Conservation (phyloP, 2,888 invertebrate species). For the Lymantria dispar region DNA sequence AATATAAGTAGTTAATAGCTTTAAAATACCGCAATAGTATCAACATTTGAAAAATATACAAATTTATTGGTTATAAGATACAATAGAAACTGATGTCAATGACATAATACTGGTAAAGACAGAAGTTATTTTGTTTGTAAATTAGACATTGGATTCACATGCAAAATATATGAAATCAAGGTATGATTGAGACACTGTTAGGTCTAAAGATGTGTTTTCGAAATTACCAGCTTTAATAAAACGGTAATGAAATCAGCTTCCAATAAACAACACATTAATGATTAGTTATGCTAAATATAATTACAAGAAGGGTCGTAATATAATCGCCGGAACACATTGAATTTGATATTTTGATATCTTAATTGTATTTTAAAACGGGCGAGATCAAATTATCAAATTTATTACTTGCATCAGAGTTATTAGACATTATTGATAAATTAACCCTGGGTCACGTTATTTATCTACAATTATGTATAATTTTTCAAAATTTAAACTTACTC, state of each 20-base stretch:
- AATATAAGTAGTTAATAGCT: constrained; percentile 16
- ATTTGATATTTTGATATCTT: neutral
- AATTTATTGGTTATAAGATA: too few relatives aligned
- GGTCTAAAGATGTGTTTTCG: too few relatives aligned
- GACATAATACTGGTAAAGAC: neutral
- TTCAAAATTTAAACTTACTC: constrained; percentile 51
- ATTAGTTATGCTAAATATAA: constrained; percentile 22
- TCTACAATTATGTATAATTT: neutral
- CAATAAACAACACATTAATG: constrained; percentile 6
- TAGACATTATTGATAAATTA: neutral
- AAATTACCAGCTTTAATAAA: too few relatives aligned
- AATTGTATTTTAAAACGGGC: neutral
- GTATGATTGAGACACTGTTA: too few relatives aligned
- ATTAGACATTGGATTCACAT: neutral
- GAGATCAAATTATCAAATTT: too few relatives aligned
- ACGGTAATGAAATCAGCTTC: constrained; percentile 33
- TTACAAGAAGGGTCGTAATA: neutral
- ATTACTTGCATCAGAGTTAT: neutral
- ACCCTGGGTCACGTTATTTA: neutral
- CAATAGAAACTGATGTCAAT: constrained; percentile 29
- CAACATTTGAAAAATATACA: neutral
- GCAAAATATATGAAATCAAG: neutral
- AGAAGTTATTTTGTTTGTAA: neutral
- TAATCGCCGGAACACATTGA: neutral
- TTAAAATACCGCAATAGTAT: constrained; percentile 7